Base-by-base conservation (phyloP, 2,888 invertebrate species). In the Zygaena filipendulae region DNA sequence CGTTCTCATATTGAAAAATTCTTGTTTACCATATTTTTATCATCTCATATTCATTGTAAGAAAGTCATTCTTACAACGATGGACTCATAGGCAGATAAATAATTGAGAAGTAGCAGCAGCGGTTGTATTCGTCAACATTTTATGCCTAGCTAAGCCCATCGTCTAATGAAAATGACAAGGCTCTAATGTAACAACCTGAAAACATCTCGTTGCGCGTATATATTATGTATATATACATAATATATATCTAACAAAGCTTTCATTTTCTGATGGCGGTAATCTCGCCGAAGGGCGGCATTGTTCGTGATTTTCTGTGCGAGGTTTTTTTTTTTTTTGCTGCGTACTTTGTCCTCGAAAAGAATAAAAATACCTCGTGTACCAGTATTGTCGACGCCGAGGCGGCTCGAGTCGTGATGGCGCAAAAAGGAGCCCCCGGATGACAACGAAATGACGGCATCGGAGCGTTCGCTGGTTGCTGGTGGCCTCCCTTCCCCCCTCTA, bases 201-300 rank as follows among this genome's bases (percentile, higher is more conserved):
- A 68, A 68, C 69, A 67, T 68, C 58, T 62, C 63, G 59, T 53
- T 53, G 64, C 57, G 56, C 60, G 66, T 52, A 60, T n/a, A n/a
- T n/a, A n/a, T n/a, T n/a, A n/a, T n/a, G n/a, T n/a, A n/a, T n/a
- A n/a, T n/a, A n/a, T n/a, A n/a, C n/a, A n/a, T n/a, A n/a, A n/a
- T n/a, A n/a, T n/a, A 16, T 16, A 16, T 53, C 60, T 64, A 68
- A 77, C 77, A 77, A 79, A 77, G 75, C 77, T 56, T 69, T 75
- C 77, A 75, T 79, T 75, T 72, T 66, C 70, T 62, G 77, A 74
- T 69, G 77, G 75, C 77, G 74, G 75, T 72, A 72, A 77, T 75
- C 69, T 68, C 70, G 70, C 68, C 75, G 68, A 67, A 70, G 77
- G 75, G 72, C 68, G 59, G 59, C 58, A 75, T 79, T 77, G 77